Evolutionary conservation across 2,888 invertebrate genomes (phyloP), one percentile per base, ranked within the genome.

Genomic region (Clistopyga incitator): DNA sequence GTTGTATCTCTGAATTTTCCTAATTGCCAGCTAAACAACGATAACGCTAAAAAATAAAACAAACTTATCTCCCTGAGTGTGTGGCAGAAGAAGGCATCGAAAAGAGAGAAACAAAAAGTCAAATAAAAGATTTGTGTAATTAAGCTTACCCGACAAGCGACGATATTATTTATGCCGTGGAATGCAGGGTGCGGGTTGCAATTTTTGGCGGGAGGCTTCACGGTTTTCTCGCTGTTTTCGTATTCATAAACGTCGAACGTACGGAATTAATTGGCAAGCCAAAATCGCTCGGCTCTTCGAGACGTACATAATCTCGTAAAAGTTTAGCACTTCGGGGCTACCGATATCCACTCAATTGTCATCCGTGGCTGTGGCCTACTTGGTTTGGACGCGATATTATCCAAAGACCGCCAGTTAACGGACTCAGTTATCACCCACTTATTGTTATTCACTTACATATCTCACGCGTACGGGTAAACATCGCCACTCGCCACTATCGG

Each of bases 331-430:
- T 80, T 81, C 78, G 82, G 81, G 78, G 67, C 83, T 88, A 79
- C 76, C 81, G 79, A 84, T 84, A 82, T 84, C 82, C 90, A 88
- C 87, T 91, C 90, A 90, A 92, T 92, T 92, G 92, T 92, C 92
- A 92, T 92, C 90, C 90, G 90, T 91, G 90, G 90, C 90, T 89
- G 90, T 92, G 92, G 92, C 92, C 92, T 92, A 92, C 92, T 92
- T 92, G 92, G 89, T 92, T 89, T 61, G 67, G 67, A 64, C 75
- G 64, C 75, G 75, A 52, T 52, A 52, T 52, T 23, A 38, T 23
- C 20, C 64, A 64, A 50, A 3, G 23, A 11, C 3, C 29, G 11
- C 34, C 25, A 34, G 15, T 34, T 50, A 20, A 20, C 15, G 23
- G 38, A 13, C 6, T 11, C 45, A 47, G 3, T 20, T 47, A 47